These are phyloP conservation scores for Lasiurus cinereus DNA, from an alignment of 2,113 vertebrate genomes.

Conservation along the genomic window DNA sequence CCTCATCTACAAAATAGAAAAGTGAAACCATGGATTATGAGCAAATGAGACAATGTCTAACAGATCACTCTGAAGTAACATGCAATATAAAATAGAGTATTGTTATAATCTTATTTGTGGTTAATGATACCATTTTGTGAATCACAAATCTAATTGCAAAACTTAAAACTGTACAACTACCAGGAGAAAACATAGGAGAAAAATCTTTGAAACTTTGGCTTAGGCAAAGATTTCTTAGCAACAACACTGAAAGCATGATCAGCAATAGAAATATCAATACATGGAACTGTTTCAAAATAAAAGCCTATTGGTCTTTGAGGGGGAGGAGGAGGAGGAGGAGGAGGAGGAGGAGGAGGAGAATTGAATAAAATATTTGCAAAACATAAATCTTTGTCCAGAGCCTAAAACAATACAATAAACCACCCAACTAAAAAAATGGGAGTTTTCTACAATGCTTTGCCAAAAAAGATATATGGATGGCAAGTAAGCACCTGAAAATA, in stretches of 20 bases:
- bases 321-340: too few relatives aligned
- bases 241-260: neutral
- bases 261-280: neutral
- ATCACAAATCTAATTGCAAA: slow-evolving; percentile 24
- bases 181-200: neutral
- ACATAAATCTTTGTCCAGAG: slow-evolving; percentile 10
- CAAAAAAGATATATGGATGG: neutral
- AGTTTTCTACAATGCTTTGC: neutral
- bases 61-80: neutral
- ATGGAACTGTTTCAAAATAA: neutral
- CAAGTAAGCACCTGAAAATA: slow-evolving; percentile 6
- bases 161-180: neutral
- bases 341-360: too few relatives aligned
- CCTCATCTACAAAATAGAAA: neutral
- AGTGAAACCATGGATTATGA: neutral
- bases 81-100: neutral
- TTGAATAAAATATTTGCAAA: slow-evolving; percentile 3
- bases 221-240: neutral
- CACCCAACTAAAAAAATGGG: neutral
- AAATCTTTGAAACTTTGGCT: neutral
- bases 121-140: slow-evolving; percentile 20
- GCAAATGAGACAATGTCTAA: neutral
- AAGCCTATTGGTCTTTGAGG: neutral
- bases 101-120: neutral
- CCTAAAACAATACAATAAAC: neutral